Conservation (phyloP, 2,797 vertebrate species). For the Lagocephalus sceleratus region DNA sequence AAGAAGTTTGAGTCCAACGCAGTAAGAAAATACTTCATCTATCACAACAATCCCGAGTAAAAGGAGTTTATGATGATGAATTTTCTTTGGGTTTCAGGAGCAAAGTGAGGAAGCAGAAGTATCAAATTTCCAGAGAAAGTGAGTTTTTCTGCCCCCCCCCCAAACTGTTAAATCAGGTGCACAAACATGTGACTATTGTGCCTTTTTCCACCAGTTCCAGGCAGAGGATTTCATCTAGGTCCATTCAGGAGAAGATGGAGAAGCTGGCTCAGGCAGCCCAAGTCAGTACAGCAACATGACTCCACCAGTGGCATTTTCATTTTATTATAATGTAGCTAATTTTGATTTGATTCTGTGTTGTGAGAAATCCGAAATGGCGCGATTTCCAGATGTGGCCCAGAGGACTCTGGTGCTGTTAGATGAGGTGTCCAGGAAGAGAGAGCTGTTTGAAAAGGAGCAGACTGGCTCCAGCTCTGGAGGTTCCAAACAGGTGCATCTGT, state of each 20-base stretch:
- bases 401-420: constrained; percentile 76
- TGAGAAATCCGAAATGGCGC: constrained; percentile 80
- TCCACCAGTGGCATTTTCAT: neutral
- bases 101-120: constrained; percentile 57
- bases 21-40: constrained; percentile 49
- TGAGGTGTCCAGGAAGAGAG: constrained; percentile 87
- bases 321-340: neutral
- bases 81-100: constrained; percentile 47
- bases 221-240: constrained; percentile 81
- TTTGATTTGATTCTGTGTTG: neutral
- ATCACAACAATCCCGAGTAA: neutral
- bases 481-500: constrained; percentile 73
- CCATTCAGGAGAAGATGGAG: constrained; percentile 89
- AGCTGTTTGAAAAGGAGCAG: constrained; percentile 85
- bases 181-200: neutral
- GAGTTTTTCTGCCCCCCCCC: constrained; percentile 41
- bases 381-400: constrained; percentile 66
- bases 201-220: constrained; percentile 70
- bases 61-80: neutral
- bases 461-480: constrained; percentile 31
- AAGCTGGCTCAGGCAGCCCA: constrained; percentile 85
- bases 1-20: constrained; percentile 63
- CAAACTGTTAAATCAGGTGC: neutral
- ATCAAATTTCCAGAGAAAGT: constrained; percentile 75
- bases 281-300: constrained; percentile 63